Conservation (phyloP, 2,113 vertebrate species). For the Megalops atlanticus region DNA sequence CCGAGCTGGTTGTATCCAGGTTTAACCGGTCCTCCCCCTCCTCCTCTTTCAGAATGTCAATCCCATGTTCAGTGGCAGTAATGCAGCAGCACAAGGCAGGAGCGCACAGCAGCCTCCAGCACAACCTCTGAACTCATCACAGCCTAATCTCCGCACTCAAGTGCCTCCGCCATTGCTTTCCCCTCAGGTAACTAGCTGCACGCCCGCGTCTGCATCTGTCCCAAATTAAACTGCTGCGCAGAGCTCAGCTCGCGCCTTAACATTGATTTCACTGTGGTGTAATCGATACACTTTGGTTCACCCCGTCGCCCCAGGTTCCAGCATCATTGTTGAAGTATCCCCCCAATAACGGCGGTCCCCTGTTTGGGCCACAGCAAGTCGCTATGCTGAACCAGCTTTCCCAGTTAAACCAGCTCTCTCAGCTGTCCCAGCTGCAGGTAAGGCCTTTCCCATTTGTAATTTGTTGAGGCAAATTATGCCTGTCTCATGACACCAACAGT, state of each 20-base stretch:
- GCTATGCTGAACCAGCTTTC: constrained; percentile 97
- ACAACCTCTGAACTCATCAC: constrained; percentile 86
- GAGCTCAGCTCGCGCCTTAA: too few species aligned
- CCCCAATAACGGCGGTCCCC: constrained; percentile 84
- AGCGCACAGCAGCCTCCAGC: constrained; percentile 89
- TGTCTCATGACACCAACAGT: background rate
- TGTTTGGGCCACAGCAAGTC: constrained; percentile 95
- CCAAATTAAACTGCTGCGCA: background rate
- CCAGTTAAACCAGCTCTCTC: constrained; percentile 90
- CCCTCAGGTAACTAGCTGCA: constrained; percentile 83
- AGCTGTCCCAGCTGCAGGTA: constrained; percentile 89
- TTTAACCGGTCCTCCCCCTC: background rate
- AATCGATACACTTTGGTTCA: background rate
- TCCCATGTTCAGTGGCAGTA: constrained; percentile 88
- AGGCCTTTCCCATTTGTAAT: constrained; percentile 19
- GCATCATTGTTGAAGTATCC: constrained; percentile 97
- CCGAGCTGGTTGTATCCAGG: background rate
- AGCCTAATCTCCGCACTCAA: constrained; percentile 96
- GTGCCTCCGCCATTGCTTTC: constrained; percentile 98
- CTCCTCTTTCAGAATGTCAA: constrained; percentile 86
- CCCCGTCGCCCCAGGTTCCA: constrained; percentile 77
- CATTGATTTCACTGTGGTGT: background rate
- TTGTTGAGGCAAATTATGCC: background rate
- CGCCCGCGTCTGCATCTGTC: background rate
- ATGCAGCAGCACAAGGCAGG: constrained; percentile 91